Conservation (phyloP, 2,113 vertebrate species). For the Spea bombifrons region DNA sequence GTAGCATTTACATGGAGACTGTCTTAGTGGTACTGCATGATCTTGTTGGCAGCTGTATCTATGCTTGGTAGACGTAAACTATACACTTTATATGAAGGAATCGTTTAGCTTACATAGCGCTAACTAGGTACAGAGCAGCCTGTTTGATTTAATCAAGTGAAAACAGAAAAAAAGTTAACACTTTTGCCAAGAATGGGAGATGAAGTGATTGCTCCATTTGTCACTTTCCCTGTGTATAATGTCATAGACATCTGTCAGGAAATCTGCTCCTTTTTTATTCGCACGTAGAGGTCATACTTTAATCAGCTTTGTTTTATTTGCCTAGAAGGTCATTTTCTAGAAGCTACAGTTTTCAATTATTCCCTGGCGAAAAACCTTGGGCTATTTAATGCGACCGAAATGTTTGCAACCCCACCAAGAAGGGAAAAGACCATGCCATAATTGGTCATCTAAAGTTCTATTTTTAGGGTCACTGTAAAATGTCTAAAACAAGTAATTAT, state of each 20-base stretch:
- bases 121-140: not conserved
- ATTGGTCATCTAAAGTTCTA: too few relatives aligned
- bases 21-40: not conserved
- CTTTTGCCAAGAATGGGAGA: not conserved
- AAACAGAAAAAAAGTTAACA: not conserved
- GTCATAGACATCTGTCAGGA: not conserved
- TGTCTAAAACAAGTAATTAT: not conserved
- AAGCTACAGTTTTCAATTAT: not conserved
- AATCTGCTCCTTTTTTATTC: too few relatives aligned
- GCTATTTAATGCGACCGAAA: not conserved
- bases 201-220: not conserved
- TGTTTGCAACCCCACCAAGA: not conserved
- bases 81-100: not conserved
- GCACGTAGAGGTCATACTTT: not conserved
- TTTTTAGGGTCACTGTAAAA: too few relatives aligned
- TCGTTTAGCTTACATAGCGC: not conserved
- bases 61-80: not conserved
- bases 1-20: not conserved
- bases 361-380: not conserved
- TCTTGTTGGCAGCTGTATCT: not conserved
- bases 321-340: not conserved
- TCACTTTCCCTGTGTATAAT: not conserved
- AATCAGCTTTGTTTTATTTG: not conserved
- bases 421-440: not conserved
- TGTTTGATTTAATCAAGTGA: not conserved